These are phyloP conservation scores for Anabacerthia variegaticeps DNA, from an alignment of 2,797 vertebrate species.

Conservation along the genomic window DNA sequence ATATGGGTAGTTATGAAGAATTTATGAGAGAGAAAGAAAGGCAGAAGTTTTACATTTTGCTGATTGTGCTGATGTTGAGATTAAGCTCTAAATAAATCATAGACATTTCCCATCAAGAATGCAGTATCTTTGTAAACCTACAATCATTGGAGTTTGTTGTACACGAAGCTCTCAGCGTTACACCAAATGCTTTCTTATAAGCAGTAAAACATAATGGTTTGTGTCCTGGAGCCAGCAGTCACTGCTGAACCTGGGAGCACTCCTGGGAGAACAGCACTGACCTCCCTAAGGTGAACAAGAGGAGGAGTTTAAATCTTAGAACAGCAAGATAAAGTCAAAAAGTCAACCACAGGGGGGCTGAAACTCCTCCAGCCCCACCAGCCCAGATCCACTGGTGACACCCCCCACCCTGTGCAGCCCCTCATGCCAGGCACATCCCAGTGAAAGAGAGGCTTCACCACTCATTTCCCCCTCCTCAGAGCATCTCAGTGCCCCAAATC, in stretches of 20 bases:
- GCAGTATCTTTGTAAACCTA: not conserved
- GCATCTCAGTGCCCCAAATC: not conserved
- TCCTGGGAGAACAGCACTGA: not conserved
- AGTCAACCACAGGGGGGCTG: not conserved
- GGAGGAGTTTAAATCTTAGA: not conserved
- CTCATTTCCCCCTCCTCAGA: not conserved
- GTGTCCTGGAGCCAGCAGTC: not conserved
- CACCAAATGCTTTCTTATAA: not conserved
- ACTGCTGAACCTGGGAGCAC: not conserved
- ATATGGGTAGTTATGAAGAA: not conserved
- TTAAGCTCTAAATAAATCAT: slow-evolving; percentile 16
- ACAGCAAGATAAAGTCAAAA: not conserved
- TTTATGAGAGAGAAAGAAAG: slow-evolving; percentile 1
- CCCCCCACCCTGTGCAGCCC: not conserved
- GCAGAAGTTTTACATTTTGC: not conserved
- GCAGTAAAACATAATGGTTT: not conserved
- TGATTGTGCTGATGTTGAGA: not conserved
- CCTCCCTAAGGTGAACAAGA: not conserved
- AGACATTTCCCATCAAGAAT: not conserved
- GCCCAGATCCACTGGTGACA: not conserved
- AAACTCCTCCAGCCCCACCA: not conserved
- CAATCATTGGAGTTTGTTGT: not conserved
- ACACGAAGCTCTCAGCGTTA: not conserved
- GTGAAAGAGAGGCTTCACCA: not conserved
- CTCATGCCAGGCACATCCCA: accelerated